These are phyloP conservation scores for Amia ocellicauda DNA, from an alignment of 2,113 vertebrate genomes.

Conservation along the genomic window DNA sequence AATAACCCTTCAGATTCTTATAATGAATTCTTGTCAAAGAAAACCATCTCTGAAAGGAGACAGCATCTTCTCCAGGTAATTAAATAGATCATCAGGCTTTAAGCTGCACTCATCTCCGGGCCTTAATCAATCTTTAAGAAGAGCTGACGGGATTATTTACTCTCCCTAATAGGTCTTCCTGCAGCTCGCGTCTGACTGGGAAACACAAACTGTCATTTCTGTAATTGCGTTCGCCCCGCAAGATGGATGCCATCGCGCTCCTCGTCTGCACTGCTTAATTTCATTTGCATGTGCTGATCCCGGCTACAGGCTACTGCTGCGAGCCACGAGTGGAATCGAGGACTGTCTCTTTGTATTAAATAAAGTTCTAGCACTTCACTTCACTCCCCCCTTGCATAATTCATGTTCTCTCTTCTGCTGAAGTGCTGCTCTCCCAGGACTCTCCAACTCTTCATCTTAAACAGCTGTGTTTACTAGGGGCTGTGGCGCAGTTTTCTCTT, in stretches of 20 bases:
- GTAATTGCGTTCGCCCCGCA: slow-evolving; percentile 46
- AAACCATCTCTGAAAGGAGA: slow-evolving; percentile 31
- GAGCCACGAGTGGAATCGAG: slow-evolving; percentile 22
- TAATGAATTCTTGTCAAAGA: slow-evolving; percentile 51
- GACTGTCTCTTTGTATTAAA: slow-evolving; percentile 39
- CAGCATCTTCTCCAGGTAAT: slow-evolving; percentile 65
- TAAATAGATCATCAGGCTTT: slow-evolving; percentile 61
- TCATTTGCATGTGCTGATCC: slow-evolving; percentile 38
- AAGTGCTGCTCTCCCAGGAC: no score
- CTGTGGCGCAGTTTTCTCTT: not conserved
- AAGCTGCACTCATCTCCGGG: slow-evolving; percentile 39
- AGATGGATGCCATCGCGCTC: slow-evolving; percentile 42
- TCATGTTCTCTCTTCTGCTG: slow-evolving; percentile 18
- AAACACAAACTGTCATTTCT: slow-evolving; percentile 46
- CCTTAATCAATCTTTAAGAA: slow-evolving; percentile 67
- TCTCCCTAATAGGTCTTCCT: slow-evolving; percentile 67
- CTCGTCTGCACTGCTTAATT: slow-evolving; percentile 37
- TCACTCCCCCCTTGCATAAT: slow-evolving; percentile 27
- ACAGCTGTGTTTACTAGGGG: not conserved
- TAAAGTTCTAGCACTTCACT: slow-evolving; percentile 20
- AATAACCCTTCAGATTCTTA: slow-evolving; percentile 31
- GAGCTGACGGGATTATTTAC: slow-evolving; percentile 71
- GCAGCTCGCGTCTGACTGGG: slow-evolving; percentile 48
- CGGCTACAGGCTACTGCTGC: slow-evolving; percentile 36
- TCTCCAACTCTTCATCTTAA: no score